phyloP scores from a whole-genome alignment of 1,140 invertebrate species.

The Drosophila insularis region DNA sequence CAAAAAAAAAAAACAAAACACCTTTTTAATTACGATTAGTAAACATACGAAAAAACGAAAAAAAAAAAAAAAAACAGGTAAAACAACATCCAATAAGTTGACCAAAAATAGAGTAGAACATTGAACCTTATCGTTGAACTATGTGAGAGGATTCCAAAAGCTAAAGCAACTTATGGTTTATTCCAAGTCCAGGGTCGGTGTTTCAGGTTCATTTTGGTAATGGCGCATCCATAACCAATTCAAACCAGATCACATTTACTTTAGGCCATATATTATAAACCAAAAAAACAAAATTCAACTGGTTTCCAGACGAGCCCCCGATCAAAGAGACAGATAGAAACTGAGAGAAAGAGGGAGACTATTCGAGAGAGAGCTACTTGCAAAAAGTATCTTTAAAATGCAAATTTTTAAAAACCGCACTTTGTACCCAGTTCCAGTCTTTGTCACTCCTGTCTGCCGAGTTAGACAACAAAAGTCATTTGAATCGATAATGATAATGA shows the following conservation, averaged over 20 bases:
- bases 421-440: constrained; percentile 9
- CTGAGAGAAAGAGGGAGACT: background rate
- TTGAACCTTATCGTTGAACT: constrained; percentile 11
- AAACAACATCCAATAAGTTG: constrained; percentile 4
- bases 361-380: too few relatives aligned
- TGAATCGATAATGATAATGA: constrained; percentile 52
- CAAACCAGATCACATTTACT: constrained; percentile 19
- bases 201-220: constrained; percentile 9
- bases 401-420: constrained; percentile 31
- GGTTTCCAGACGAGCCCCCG: constrained; percentile 51
- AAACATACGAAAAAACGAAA: constrained; percentile 29
- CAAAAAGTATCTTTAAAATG: constrained; percentile 15
- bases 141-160: background rate
- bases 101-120: constrained; percentile 26
- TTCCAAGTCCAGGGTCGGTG: background rate
- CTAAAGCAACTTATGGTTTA: background rate
- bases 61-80: background rate
- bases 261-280: background rate
- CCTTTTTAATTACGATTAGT: constrained; percentile 33
- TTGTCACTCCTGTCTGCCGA: constrained; percentile 7
- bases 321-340: constrained; percentile 6
- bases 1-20: constrained; percentile 12
- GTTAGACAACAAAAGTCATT: constrained; percentile 36
- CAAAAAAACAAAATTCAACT: background rate
- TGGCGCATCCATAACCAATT: constrained; percentile 10